Evolutionary conservation across 2,888 invertebrate species (phyloP).

Genomic region (Fragum sueziense): DNA sequence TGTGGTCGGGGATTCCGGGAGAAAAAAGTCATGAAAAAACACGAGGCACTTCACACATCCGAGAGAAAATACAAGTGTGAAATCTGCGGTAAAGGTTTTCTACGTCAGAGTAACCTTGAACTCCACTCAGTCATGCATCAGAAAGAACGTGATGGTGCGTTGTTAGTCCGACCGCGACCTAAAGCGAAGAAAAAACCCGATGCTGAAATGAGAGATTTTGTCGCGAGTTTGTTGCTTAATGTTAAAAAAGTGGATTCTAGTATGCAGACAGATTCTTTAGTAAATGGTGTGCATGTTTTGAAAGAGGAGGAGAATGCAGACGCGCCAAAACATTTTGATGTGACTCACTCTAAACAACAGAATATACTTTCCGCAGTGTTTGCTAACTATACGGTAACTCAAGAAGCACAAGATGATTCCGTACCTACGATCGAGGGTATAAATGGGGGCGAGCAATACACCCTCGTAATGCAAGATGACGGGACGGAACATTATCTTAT

Average conservation of each 20-base stretch:
- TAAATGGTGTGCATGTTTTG: conserved; percentile 51
- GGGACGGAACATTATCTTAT: conserved; percentile 49
- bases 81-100: conserved; percentile 54
- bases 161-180: conserved; percentile 34
- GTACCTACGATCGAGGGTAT: conserved; percentile 29
- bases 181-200: conserved; percentile 45
- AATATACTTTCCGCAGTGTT: conserved; percentile 16
- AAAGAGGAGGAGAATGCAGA: conserved; percentile 13
- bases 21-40: conserved; percentile 58
- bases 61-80: conserved; percentile 56
- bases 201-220: conserved; percentile 57
- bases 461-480: conserved; percentile 53
- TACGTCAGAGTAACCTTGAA: conserved; percentile 57
- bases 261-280: conserved; percentile 53
- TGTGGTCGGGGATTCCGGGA: conserved; percentile 56
- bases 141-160: conserved; percentile 38
- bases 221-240: conserved; percentile 43
- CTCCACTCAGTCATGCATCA: conserved; percentile 62
- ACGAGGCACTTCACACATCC: conserved; percentile 53
- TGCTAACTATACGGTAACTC: conserved; percentile 49
- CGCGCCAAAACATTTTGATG: background rate
- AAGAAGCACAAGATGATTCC: background rate
- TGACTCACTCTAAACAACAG: background rate
- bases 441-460: conserved; percentile 40
- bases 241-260: conserved; percentile 54